Evolutionary conservation across 2,113 vertebrate genomes (phyloP).

Genomic region (Charadrius vociferus): DNA sequence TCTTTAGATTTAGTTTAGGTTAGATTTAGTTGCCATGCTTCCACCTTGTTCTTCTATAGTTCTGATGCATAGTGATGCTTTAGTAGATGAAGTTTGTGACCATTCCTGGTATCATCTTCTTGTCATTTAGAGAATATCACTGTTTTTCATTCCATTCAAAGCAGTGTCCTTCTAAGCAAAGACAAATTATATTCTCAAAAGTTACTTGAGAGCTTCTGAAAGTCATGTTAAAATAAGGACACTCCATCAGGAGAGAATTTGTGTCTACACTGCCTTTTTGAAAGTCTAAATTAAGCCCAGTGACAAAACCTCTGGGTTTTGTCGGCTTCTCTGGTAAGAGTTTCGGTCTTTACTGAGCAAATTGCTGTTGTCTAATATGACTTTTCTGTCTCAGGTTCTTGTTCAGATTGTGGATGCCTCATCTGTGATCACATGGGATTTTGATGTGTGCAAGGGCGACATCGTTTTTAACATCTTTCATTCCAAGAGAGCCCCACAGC

Average conservation of each 20-base stretch:
- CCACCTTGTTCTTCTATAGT: neutral
- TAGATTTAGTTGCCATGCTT: neutral
- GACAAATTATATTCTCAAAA: neutral
- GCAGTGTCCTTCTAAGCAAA: neutral
- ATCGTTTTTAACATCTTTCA: slow-evolving; percentile 94
- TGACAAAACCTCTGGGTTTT: neutral
- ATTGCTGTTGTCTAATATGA: neutral
- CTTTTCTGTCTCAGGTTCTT: slow-evolving; percentile 77
- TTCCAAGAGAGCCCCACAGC: slow-evolving; percentile 87
- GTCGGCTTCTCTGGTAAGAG: neutral
- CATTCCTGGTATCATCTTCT: neutral
- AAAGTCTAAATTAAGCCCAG: neutral
- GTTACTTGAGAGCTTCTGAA: neutral
- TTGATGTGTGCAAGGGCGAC: slow-evolving; percentile 95
- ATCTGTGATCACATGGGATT: slow-evolving; percentile 97
- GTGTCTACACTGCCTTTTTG: neutral
- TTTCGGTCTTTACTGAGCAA: neutral
- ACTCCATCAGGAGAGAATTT: neutral
- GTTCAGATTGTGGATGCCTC: slow-evolving; percentile 91
- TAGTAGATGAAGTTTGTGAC: neutral
- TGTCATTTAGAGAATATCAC: neutral
- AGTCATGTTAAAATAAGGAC: neutral
- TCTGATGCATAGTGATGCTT: neutral
- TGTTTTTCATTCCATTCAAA: neutral
- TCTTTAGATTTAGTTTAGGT: neutral